phyloP scores from a whole-genome alignment of 2,888 invertebrate species.

The Biston stratarius region DNA sequence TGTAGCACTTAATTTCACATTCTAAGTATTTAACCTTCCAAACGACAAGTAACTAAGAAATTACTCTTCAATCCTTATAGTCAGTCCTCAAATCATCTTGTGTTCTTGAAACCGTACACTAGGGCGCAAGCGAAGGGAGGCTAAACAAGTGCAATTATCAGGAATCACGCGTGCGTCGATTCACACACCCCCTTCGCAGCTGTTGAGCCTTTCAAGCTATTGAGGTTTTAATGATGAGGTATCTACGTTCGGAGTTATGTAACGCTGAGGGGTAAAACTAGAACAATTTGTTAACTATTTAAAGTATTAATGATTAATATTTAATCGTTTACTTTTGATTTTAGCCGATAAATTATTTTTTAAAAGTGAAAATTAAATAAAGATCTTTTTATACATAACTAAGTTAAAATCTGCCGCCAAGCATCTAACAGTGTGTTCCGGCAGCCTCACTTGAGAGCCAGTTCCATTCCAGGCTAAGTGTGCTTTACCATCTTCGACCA shows the following conservation, averaged over 20 bases:
- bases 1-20: not conserved
- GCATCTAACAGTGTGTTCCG: too few species aligned
- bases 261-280: not conserved
- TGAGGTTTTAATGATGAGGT: slow-evolving; percentile 20
- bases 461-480: too few species aligned
- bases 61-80: not conserved
- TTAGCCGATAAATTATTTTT: not conserved
- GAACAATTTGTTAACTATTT: not conserved
- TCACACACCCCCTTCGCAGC: slow-evolving; percentile 2
- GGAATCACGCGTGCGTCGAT: slow-evolving; percentile 31
- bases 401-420: too few species aligned
- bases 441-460: too few species aligned
- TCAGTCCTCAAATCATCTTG: slow-evolving; percentile 13
- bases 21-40: not conserved
- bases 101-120: slow-evolving; percentile 11
- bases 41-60: slow-evolving; percentile 1
- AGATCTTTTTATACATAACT: too few species aligned
- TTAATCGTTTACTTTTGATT: not conserved
- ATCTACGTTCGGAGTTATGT: not conserved
- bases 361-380: too few species aligned
- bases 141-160: slow-evolving; percentile 41
- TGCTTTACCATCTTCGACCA: too few species aligned
- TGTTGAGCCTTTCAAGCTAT: slow-evolving; percentile 9
- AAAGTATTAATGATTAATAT: not conserved
- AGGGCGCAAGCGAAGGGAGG: slow-evolving; percentile 26